Conservation (phyloP, 2,113 vertebrate genomes). For the Hylia prasina region DNA sequence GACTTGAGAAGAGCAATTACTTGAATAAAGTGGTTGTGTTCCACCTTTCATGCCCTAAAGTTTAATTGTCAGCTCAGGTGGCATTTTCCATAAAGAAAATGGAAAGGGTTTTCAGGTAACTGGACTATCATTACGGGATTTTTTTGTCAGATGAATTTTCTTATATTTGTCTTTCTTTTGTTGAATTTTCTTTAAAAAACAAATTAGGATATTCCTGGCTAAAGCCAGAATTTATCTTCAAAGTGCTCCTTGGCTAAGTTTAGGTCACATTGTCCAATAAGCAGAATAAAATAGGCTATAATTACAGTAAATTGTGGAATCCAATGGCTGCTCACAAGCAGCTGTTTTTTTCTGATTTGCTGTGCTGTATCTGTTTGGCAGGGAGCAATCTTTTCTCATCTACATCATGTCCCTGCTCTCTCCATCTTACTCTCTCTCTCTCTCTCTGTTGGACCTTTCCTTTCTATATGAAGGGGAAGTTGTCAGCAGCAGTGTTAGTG, state of each 20-base stretch:
- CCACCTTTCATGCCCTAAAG: not conserved
- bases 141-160: not conserved
- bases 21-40: not conserved
- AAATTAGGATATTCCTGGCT: not conserved
- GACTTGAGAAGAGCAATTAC: not conserved
- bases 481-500: not conserved
- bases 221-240: not conserved
- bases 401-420: not conserved
- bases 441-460: not conserved
- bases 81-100: slow-evolving; percentile 17
- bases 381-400: not conserved
- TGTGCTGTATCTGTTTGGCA: not conserved
- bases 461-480: not conserved
- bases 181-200: not conserved
- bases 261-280: not conserved
- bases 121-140: not conserved
- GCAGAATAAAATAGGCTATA: not conserved
- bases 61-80: not conserved
- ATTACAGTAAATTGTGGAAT: not conserved
- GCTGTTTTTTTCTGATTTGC: not conserved
- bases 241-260: not conserved
- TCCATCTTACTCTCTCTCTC: too few species aligned
- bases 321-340: not conserved
- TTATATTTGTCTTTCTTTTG: not conserved
- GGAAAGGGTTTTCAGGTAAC: not conserved